Base-by-base conservation (phyloP, 2,888 invertebrate species). In the Leptinotarsa juncta region DNA sequence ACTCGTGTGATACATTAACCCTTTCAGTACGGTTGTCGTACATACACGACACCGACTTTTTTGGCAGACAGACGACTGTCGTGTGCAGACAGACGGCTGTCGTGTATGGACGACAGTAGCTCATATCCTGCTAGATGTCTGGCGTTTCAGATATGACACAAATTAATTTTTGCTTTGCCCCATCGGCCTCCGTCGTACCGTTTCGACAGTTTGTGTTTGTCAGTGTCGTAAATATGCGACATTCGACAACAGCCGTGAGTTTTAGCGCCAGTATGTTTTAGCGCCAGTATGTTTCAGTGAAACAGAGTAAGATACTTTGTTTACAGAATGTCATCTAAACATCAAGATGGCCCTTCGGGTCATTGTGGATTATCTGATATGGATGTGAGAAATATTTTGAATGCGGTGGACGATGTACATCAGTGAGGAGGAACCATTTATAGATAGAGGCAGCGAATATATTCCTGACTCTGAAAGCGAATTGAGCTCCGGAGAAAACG, bases 11-110 rank as follows among this genome's bases (percentile, higher is more conserved):
- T 23, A 26, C 26, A 26, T n/a, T n/a, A 23, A 23, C 23, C 26
- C 26, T 32, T 32, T 32, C 26, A 32, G 26, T 32, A 32, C 26
- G 26, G 26, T 32, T 32, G 32, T 65, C 65, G 26, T 65, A 65
- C 65, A 65, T 65, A 65, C 65, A n/a, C 65, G 65, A 26, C 65
- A 65, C 26, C 65, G n/a, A 65, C 65, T 65, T 23, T 65, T 65
- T 65, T 20, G 65, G 65, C 65, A 65, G 65, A 42, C 65, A 32
- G 65, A 42, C 65, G 65, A 42, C 42, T 65, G 32, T 65, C 65
- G 42, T 65, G 26, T 65, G 65, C 65, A 65, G 65, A 42, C 65
- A 32, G 65, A 65, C 65, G 65, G 65, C 42, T 65, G 16, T 65
- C 65, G 65, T 65, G 26, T 65, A 65, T 65, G 32, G 65, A 26